Evolutionary conservation across 2,888 invertebrate genomes (phyloP), one percentile per base, ranked within the genome.

Genomic region (Andrena minutula): DNA sequence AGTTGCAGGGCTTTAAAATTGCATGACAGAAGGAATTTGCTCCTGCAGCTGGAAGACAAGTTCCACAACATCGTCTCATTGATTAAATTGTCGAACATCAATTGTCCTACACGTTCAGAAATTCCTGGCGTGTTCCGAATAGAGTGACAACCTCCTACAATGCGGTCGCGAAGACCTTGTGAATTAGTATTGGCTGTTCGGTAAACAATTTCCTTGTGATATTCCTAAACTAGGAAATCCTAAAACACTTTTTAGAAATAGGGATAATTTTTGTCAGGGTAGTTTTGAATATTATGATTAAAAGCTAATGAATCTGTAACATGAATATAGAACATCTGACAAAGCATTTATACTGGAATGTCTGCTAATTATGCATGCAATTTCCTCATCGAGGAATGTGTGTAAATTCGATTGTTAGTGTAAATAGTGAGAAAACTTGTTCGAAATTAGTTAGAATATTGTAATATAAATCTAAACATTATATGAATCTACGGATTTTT

Each of bases 21-120:
- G 20, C 53, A 53, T 53, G 20, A 20, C 20, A 10, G 30, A 60
- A 28, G 28, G 30, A 32, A 32, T 6, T 16, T 8, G n/a, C n/a
- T 60, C n/a, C n/a, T 32, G 12, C 28, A 30, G 8, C 6, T 1
- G 30, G 30, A 32, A 28, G 30, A 30, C 30, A 30, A 30, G 30
- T 32, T n/a, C 32, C 60, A n/a, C 30, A 26, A n/a, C 60, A n/a
- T 35, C 58, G n/a, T 23, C 56, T 51, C 20, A 30, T 66, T 66
- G 49, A 28, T 66, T 49, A 47, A 49, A 28, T 51, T 49, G 32
- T 66, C 28, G 47, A n/a, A 26, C 41, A 47, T 64, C 28, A 49
- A 28, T 51, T 49, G 32, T 66, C 28, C 26, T 28, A 26, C 41
- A 26, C 60, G 60, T 60, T 60, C 60, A 30, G 28, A 60, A 60